A percentile compares a stretch with the other conserved stretches of the same genome.
phyloP scores from a whole-genome alignment of 2,113 vertebrate species.

The Hippocampus zosterae region DNA sequence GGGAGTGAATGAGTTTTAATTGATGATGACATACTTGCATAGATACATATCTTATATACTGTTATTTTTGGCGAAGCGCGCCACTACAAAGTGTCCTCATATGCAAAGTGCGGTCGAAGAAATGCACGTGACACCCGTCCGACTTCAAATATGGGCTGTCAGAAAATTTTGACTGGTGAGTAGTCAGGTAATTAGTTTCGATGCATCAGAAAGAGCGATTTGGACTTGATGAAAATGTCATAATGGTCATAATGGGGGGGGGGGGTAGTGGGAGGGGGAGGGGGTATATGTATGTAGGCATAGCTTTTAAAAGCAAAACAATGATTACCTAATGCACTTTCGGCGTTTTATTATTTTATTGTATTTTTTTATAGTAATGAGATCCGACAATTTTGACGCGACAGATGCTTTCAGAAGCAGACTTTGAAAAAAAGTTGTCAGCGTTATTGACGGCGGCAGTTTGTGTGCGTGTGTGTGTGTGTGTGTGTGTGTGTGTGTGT shows the following conservation, averaged over 20 bases:
- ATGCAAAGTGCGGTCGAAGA: constrained; percentile 14
- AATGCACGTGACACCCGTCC: constrained; percentile 12
- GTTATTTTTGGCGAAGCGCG: not conserved
- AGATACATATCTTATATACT: not conserved
- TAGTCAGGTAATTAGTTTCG: constrained; percentile 44
- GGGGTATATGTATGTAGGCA: constrained; percentile 23
- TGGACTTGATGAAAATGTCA: constrained; percentile 43
- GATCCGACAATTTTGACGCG: constrained; percentile 65
- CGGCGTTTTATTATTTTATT: not conserved
- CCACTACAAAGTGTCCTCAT: constrained; percentile 5
- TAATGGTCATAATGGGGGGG: constrained; percentile 9
- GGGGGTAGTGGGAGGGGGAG: not conserved
- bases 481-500: not conserved
- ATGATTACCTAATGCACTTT: constrained; percentile 39
- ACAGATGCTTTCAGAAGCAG: constrained; percentile 50
- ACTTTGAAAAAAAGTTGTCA: constrained; percentile 61
- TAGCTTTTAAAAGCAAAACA: constrained; percentile 41
- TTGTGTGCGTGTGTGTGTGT: constrained; percentile 1
- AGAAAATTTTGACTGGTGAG: constrained; percentile 29
- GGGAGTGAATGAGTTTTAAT: too few relatives aligned
- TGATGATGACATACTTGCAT: not conserved
- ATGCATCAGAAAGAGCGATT: constrained; percentile 50
- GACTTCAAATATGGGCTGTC: constrained; percentile 54
- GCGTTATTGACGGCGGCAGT: constrained; percentile 58
- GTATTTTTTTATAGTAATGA: constrained; percentile 52